phyloP scores from a whole-genome alignment of 2,113 vertebrate species.

The Syngnathus floridae region DNA sequence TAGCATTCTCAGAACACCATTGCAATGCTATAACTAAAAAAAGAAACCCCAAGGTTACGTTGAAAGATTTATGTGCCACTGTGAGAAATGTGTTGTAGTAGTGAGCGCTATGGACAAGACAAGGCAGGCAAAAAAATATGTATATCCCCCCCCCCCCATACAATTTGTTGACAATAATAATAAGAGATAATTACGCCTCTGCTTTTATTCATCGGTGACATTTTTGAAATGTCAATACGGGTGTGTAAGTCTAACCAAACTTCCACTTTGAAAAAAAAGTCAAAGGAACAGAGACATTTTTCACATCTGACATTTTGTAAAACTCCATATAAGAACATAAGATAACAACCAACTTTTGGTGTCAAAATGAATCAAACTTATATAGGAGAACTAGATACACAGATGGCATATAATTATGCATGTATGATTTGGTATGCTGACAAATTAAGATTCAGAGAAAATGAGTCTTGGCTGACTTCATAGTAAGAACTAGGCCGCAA shows the following conservation, averaged over 20 bases:
- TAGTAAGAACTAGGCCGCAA: not conserved
- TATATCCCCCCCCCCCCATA: not conserved
- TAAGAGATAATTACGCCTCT: conserved; percentile 8
- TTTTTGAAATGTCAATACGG: conserved; percentile 19
- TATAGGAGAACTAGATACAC: not conserved
- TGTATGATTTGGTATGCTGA: not conserved
- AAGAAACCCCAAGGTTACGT: not conserved
- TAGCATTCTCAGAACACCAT: not conserved
- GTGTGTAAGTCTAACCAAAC: conserved; percentile 15
- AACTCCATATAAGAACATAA: not conserved
- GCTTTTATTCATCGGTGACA: conserved; percentile 17
- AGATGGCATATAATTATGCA: not conserved
- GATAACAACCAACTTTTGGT: not conserved
- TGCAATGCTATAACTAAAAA: not conserved
- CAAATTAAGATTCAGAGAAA: not conserved
- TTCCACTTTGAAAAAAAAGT: conserved; percentile 4
- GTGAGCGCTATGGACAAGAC: not conserved
- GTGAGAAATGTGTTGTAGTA: not conserved
- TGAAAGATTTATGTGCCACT: not conserved
- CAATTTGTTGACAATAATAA: conserved; percentile 8
- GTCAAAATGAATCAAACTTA: not conserved
- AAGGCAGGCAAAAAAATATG: not conserved
- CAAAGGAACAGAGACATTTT: not conserved
- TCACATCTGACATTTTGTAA: not conserved
- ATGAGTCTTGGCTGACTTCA: not conserved